A percentile compares a stretch with the other conserved stretches of the same genome.
phyloP scores from a whole-genome alignment of 2,888 invertebrate species.

The Phalangium opilio region DNA sequence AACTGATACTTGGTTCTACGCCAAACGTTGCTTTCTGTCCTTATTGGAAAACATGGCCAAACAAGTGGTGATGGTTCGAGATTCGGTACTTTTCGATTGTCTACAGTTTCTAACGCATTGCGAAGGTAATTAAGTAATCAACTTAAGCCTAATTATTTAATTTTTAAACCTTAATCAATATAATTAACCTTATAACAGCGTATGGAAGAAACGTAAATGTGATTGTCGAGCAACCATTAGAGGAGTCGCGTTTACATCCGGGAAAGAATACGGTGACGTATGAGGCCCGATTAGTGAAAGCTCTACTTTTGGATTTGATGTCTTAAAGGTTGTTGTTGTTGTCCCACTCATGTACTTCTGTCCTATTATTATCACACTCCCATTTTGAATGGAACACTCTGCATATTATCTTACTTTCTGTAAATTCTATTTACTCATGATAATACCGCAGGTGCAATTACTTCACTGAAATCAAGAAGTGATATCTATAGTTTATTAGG shows the following conservation, averaged over 20 bases:
- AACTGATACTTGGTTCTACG: conserved; percentile 97
- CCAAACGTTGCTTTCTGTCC: conserved; percentile 88
- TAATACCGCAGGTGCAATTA: no score
- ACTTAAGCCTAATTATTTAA: no score
- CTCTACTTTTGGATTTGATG: conserved; percentile 47
- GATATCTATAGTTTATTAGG: no score
- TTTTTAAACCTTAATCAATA: no score
- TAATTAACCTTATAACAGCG: conserved; percentile 35
- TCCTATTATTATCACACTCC: no score
- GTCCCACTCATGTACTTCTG: no score
- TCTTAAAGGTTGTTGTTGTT: no score
- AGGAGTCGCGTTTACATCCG: conserved; percentile 46
- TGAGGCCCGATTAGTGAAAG: conserved; percentile 68
- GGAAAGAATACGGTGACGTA: conserved; percentile 82
- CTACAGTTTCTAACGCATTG: conserved; percentile 77
- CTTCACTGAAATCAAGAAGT: no score
- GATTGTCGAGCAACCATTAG: conserved; percentile 62
- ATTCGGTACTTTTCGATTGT: conserved; percentile 72
- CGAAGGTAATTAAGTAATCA: conserved; percentile 42
- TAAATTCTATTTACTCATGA: no score
- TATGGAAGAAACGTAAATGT: conserved; percentile 72
- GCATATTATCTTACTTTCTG: no score
- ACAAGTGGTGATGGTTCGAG: conserved; percentile 72
- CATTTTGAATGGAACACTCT: no score
- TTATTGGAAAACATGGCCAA: conserved; percentile 77